Conservation (phyloP, 1,140 invertebrate genomes). For the Eumeta japonica region DNA sequence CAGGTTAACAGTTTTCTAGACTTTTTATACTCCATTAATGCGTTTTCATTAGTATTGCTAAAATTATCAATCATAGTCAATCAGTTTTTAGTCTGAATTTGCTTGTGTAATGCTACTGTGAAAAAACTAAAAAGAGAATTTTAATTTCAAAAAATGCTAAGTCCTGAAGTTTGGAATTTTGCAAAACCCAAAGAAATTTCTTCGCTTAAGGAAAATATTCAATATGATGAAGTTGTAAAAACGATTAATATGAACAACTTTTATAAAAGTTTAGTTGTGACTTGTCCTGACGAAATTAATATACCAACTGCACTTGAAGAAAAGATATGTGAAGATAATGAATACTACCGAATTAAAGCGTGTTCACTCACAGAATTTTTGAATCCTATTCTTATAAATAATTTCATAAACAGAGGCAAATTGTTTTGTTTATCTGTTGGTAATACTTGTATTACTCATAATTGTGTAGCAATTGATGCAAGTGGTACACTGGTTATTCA, state of each 20-base stretch:
- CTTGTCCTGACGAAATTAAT: constrained; percentile 38
- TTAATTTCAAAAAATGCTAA: constrained; percentile 24
- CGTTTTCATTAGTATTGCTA: too few relatives aligned
- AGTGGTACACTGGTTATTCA: constrained; percentile 37
- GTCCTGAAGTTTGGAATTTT: constrained; percentile 40
- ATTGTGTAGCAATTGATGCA: constrained; percentile 34
- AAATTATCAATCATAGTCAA: too few relatives aligned
- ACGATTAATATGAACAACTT: constrained; percentile 29
- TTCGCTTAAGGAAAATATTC: constrained; percentile 16
- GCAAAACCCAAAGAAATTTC: constrained; percentile 31
- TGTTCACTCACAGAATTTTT: constrained; percentile 32
- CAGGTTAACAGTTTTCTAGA: too few relatives aligned
- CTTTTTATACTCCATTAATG: too few relatives aligned
- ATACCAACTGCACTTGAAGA: constrained; percentile 26
- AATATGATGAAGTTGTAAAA: constrained; percentile 15
- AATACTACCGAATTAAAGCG: constrained; percentile 32
- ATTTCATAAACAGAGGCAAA: constrained; percentile 33
- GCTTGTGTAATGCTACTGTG: too few relatives aligned
- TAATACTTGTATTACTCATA: constrained; percentile 35
- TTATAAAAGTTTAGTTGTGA: constrained; percentile 37
- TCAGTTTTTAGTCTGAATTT: too few relatives aligned
- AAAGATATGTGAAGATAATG: constrained; percentile 28
- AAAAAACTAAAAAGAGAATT: too few relatives aligned
- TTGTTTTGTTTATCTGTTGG: constrained; percentile 29
- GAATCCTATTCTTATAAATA: constrained; percentile 33